phyloP scores from a whole-genome alignment of 2,113 vertebrate species.

The Callorhinus ursinus region DNA sequence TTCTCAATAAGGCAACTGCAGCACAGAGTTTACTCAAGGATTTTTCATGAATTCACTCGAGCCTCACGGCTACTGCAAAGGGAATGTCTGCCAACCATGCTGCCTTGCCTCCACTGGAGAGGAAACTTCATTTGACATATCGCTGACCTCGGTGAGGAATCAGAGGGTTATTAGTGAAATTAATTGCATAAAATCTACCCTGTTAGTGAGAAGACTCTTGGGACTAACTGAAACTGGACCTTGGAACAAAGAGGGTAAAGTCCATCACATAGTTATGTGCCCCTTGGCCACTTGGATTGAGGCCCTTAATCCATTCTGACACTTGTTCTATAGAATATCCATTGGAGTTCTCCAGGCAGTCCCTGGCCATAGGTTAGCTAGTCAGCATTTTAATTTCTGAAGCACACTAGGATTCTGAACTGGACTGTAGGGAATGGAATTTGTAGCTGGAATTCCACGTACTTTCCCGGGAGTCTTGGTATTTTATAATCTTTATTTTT shows the following conservation, averaged over 20 bases:
- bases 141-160: neutral
- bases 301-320: neutral
- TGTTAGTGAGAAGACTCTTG: neutral
- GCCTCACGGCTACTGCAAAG: neutral
- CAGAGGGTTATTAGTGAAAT: neutral
- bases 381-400: neutral
- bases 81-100: no score
- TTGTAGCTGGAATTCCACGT: neutral
- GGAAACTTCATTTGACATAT: neutral
- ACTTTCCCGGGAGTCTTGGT: neutral
- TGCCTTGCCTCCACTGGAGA: neutral
- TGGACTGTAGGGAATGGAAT: neutral
- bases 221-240: neutral
- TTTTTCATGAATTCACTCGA: neutral
- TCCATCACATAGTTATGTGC: neutral
- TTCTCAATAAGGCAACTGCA: neutral
- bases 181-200: neutral
- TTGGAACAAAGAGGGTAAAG: neutral
- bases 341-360: neutral
- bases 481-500: conserved; percentile 6
- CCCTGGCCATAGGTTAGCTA: neutral
- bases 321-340: neutral
- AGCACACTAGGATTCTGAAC: neutral
- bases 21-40: neutral
- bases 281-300: neutral